Base-by-base conservation (phyloP, 2,888 invertebrate genomes). In the Trichogramma evanescens region DNA sequence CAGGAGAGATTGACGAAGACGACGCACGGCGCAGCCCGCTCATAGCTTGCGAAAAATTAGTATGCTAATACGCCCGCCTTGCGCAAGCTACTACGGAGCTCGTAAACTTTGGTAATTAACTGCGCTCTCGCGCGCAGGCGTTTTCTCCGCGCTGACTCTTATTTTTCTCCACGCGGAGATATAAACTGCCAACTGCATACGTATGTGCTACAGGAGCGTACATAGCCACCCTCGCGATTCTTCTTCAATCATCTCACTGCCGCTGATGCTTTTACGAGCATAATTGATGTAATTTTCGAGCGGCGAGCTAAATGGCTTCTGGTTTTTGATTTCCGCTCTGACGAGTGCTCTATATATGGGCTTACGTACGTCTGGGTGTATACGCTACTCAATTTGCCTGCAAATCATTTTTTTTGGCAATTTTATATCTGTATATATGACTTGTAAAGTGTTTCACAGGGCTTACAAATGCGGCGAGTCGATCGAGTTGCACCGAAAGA, bases 41-140 rank as follows among this genome's bases (percentile, higher is more conserved):
- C 26, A 26, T 26, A 42, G 51, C 59, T 40, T 54, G 67, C 62
- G 66, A 73, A 71, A 70, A 74, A 75, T 75, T 75, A 74, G 73
- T 71, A 74, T 74, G 71, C 69, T 72, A 74, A 75, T 74, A 71
- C 69, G 70, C 65, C 66, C 63, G 66, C 60, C 63, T 54, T 44
- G 60, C 66, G 59, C 56, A 66, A 63, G 64, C 60, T 2, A 26
- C 26, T 26, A 26, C 3, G 26, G 26, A 26, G 69, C 69, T 74
- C 73, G 72, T 75, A 72, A 75, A 74, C 71, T 73, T 73, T 66
- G 66, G 65, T 71, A 74, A 74, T 74, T 73, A 75, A 74, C 69
- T 66, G 65, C 63, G 67, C 59, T 39, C 44, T 45, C n/a, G n/a
- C 54, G 50, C 58, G 53, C 56, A 56, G 50, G 52, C 66, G 55